A percentile compares a stretch with the other conserved stretches of the same genome.
Conservation (phyloP, 2,888 invertebrate species). For the Aradus depressus region DNA sequence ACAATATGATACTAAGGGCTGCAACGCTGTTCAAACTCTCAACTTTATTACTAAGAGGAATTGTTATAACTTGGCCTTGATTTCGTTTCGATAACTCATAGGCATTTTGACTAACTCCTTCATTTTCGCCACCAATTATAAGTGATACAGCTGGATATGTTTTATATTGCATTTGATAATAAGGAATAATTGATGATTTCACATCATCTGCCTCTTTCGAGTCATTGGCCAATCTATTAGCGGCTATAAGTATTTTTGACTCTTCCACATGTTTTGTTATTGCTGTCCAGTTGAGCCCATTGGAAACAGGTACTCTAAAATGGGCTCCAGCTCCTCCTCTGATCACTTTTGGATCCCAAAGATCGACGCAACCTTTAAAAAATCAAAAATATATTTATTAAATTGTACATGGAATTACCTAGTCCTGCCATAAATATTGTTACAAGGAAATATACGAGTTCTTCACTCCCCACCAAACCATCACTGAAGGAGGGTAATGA, state of each 20-base stretch:
- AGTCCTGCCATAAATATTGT: no score
- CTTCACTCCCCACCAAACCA: no score
- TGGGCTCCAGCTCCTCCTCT: slow-evolving; percentile 77
- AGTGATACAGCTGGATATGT: slow-evolving; percentile 48
- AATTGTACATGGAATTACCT: slow-evolving; percentile 11
- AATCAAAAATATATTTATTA: slow-evolving; percentile 11
- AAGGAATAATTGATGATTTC: slow-evolving; percentile 46
- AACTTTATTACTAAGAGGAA: slow-evolving; percentile 63
- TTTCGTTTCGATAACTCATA: slow-evolving; percentile 46
- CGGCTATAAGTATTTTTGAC: background rate
- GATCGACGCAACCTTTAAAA: slow-evolving; percentile 64
- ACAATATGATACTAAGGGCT: slow-evolving; percentile 70
- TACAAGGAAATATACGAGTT: no score
- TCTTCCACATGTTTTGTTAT: slow-evolving; percentile 35
- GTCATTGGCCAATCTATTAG: background rate
- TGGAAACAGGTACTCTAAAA: slow-evolving; percentile 60
- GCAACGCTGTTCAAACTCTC: slow-evolving; percentile 79
- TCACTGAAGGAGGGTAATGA: no score
- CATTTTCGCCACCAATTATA: slow-evolving; percentile 79
- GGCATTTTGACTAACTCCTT: slow-evolving; percentile 67
- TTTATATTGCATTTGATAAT: slow-evolving; percentile 49
- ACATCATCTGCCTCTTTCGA: background rate
- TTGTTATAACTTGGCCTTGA: slow-evolving; percentile 56
- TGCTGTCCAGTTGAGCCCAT: slow-evolving; percentile 53
- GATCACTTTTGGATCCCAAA: slow-evolving; percentile 82